phyloP scores from a whole-genome alignment of 2,888 invertebrate species.

The Ectemnius lituratus region DNA sequence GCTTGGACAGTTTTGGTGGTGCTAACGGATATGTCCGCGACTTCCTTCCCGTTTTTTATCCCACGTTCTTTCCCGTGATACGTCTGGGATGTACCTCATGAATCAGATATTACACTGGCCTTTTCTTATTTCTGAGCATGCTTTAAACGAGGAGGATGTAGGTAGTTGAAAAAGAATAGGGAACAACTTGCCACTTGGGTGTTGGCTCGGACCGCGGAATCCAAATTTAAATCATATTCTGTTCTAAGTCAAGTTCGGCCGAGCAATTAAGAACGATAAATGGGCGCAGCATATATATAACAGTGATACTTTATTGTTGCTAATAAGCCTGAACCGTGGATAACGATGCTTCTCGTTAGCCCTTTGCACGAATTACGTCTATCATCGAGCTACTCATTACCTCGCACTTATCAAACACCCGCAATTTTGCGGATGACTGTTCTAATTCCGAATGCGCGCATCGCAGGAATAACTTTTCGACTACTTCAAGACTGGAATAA shows the following conservation, averaged over 20 bases:
- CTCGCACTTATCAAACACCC: too few relatives aligned
- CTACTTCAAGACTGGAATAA: neutral
- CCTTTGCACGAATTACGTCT: slow-evolving; percentile 24
- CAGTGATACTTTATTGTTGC: slow-evolving; percentile 33
- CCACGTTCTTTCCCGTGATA: slow-evolving; percentile 2
- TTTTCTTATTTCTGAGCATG: too few relatives aligned
- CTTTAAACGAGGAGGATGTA: slow-evolving; percentile 2
- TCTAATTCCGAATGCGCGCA: too few relatives aligned
- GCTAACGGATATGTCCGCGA: slow-evolving; percentile 57
- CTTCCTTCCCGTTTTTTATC: slow-evolving; percentile 37
- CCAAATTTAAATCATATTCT: slow-evolving; percentile 54
- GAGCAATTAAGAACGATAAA: slow-evolving; percentile 51
- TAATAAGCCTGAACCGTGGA: slow-evolving; percentile 35
- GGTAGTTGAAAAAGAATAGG: slow-evolving; percentile 1
- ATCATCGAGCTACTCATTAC: neutral
- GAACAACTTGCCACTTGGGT: slow-evolving; percentile 33
- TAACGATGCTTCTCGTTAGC: slow-evolving; percentile 39
- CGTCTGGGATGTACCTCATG: neutral
- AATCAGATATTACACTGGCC: too few relatives aligned
- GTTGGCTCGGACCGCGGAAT: slow-evolving; percentile 33
- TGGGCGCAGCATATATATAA: slow-evolving; percentile 26
- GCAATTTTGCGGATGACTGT: too few relatives aligned
- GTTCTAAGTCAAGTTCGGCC: slow-evolving; percentile 40
- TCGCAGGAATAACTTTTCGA: neutral
- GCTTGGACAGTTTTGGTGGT: slow-evolving; percentile 61